Conservation (phyloP, 2,797 vertebrate species). For the Euthynnus affinis region DNA sequence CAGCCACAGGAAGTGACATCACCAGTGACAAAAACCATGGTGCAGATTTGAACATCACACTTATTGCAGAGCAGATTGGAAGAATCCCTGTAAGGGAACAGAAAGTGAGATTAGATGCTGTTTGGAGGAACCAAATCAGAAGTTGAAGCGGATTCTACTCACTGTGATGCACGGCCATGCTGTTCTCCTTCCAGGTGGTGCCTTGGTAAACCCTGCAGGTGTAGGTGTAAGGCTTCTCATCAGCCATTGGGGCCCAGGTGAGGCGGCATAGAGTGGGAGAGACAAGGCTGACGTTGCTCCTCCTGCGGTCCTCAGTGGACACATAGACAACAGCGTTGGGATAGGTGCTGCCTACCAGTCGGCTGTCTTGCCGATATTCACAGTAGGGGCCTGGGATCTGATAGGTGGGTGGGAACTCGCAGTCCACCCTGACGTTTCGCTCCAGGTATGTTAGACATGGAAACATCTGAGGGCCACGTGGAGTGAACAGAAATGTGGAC, state of each 20-base stretch:
- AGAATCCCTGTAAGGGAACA: slow-evolving; percentile 80
- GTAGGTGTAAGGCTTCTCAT: slow-evolving; percentile 87
- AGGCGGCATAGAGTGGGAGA: slow-evolving; percentile 84
- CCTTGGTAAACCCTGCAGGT: slow-evolving; percentile 89
- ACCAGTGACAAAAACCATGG: slow-evolving; percentile 77
- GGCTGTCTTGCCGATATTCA: slow-evolving; percentile 87
- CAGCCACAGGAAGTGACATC: slow-evolving; percentile 81
- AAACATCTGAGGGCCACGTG: slow-evolving; percentile 88
- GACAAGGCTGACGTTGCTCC: slow-evolving; percentile 86
- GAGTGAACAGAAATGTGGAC: slow-evolving; percentile 78
- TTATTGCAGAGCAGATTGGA: slow-evolving; percentile 85
- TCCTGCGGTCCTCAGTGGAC: slow-evolving; percentile 81
- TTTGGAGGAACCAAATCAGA: not conserved
- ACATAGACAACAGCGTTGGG: slow-evolving; percentile 82
- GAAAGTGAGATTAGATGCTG: not conserved
- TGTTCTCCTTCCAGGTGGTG: slow-evolving; percentile 86
- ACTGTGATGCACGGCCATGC: slow-evolving; percentile 88
- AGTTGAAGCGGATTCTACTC: slow-evolving; percentile 60
- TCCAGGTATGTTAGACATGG: slow-evolving; percentile 87
- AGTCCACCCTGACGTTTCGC: slow-evolving; percentile 86
- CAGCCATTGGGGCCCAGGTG: slow-evolving; percentile 85
- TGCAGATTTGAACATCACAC: slow-evolving; percentile 75
- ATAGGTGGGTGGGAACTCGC: slow-evolving; percentile 83
- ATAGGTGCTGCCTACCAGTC: slow-evolving; percentile 85
- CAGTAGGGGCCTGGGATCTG: slow-evolving; percentile 86